Percentiles rank a stretch among this genome's conserved stretches.
Evolutionary conservation across 2,113 vertebrate species (phyloP).

Genomic region (Xerus inauris): DNA sequence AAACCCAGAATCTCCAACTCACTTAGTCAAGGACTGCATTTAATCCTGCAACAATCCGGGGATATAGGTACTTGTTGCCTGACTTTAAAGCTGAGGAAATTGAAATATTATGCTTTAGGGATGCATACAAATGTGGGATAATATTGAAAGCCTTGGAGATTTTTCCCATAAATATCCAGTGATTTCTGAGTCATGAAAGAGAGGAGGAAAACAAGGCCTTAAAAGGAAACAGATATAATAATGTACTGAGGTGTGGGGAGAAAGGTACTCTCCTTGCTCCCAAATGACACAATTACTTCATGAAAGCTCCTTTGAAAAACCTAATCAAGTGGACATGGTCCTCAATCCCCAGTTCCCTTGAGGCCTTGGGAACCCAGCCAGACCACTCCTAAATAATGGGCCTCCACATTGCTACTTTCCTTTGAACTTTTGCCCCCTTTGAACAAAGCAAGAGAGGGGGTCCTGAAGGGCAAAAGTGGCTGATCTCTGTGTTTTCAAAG

Average conservation of each 20-base stretch:
- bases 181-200: neutral
- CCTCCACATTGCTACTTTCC: slow-evolving; percentile 38
- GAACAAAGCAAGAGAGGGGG: slow-evolving; percentile 36
- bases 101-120: slow-evolving; percentile 5
- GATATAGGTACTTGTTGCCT: neutral
- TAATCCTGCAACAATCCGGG: neutral
- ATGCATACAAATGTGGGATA: neutral
- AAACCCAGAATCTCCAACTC: neutral
- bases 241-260: neutral
- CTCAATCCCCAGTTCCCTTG: neutral
- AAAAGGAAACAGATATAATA: neutral
- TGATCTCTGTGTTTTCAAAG: slow-evolving; percentile 45
- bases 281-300: neutral
- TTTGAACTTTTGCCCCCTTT: slow-evolving; percentile 65
- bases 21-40: slow-evolving; percentile 9
- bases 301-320: slow-evolving; percentile 40
- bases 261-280: neutral
- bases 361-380: slow-evolving; percentile 12
- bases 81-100: slow-evolving; percentile 16
- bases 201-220: neutral
- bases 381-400: neutral
- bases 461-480: slow-evolving; percentile 38
- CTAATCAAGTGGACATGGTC: slow-evolving; percentile 19
- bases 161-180: slow-evolving; percentile 23
- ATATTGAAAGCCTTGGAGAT: neutral